phyloP scores from a whole-genome alignment of 2,113 vertebrate genomes.

The Scopus umbretta region DNA sequence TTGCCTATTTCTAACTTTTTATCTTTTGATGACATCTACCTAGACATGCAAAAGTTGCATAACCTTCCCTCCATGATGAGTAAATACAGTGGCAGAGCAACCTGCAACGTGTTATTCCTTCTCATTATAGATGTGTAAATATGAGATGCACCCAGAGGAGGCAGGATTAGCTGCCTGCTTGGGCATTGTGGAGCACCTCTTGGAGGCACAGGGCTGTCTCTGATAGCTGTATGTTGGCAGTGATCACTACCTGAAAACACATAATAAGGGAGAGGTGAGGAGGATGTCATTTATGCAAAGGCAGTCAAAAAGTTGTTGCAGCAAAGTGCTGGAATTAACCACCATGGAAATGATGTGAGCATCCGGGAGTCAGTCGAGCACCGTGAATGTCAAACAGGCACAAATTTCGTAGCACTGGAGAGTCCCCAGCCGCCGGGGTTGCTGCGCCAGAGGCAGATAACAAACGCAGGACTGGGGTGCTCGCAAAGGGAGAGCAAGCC shows the following conservation, averaged over 20 bases:
- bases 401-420: background rate
- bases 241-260: background rate
- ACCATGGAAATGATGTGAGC: background rate
- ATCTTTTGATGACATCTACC: background rate
- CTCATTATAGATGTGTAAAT: background rate
- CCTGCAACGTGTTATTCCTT: background rate
- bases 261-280: background rate
- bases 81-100: background rate
- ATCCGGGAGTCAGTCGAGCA: background rate
- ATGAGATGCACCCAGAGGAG: background rate
- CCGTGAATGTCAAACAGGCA: background rate
- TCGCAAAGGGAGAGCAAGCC: background rate
- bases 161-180: background rate
- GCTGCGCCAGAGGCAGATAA: background rate
- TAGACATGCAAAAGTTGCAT: background rate
- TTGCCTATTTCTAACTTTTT: background rate
- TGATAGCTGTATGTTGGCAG: background rate
- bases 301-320: background rate
- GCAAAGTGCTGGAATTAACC: background rate
- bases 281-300: background rate
- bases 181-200: background rate
- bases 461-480: background rate
- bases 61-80: background rate
- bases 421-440: background rate
- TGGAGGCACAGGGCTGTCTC: background rate